Base-by-base conservation (phyloP, 1,140 invertebrate species). In the Drosophila micromelanica region DNA sequence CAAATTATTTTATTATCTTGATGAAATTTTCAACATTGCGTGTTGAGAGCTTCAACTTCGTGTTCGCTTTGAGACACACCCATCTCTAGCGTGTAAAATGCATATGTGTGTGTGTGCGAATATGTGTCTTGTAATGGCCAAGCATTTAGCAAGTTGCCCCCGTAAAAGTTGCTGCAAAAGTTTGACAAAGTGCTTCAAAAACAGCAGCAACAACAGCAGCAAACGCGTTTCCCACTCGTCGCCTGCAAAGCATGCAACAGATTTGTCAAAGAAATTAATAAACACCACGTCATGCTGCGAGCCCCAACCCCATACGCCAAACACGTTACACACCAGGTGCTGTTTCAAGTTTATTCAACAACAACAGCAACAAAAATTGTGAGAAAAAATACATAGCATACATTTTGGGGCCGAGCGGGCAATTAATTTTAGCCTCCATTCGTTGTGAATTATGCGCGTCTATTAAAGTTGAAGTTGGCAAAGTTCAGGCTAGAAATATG, bases 221-320 rank as follows among this genome's bases (percentile, higher is more conserved):
- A 51, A 49, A 46, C 57, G 56, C 64, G 73, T 68, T 63, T 61
- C 69, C 76, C 77, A 85, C 73, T 85, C 81, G 67, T 60, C 73
- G 70, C 72, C 59, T 43, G 51, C 30, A 74, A 73, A 73, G 75
- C 76, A 80, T 71, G 71, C 84, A 89, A 90, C 85, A 89, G 84
- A 90, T 89, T 89, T 89, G 84, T 90, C 84, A 89, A 89, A 75
- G 84, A 89, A 89, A 89, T 89, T 90, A 89, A 89, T 89, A 90
- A 89, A 89, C 84, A 89, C 84, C 76, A 77, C 80, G 76, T 89
- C 84, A 89, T 74, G 84, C 84, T 69, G 84, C 38, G 84, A 43
- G 42, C 42, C 42, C 38, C n/a, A 8, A 1, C 52, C 15, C 4
- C 42, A 17, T 11, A 1, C n/a, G 4, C 11, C 27, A 9, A 12